These are phyloP conservation scores for Percopsis transmontana DNA, from an alignment of 2,113 vertebrate species.

Conservation along the genomic window DNA sequence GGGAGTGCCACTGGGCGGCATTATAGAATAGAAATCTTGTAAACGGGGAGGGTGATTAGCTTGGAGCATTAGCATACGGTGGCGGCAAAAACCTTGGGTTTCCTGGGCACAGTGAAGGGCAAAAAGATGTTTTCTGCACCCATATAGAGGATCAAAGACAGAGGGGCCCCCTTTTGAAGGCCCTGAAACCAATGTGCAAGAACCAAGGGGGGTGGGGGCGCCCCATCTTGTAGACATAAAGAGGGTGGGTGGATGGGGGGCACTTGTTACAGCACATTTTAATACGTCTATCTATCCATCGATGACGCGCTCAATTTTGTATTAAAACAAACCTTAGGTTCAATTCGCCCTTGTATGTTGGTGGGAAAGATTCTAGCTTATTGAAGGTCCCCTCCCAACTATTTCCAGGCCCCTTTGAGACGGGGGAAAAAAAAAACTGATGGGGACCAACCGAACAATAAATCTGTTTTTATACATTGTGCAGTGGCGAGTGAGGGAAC, in stretches of 20 bases:
- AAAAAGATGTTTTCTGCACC: constrained; percentile 81
- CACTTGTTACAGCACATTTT: constrained; percentile 73
- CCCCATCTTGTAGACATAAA: constrained; percentile 73
- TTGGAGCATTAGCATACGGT: constrained; percentile 72
- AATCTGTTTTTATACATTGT: constrained; percentile 67
- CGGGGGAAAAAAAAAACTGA: constrained; percentile 51
- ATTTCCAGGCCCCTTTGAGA: constrained; percentile 60
- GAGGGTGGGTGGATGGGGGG: constrained; percentile 57
- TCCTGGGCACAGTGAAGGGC: constrained; percentile 73
- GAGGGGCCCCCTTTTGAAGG: constrained; percentile 95
- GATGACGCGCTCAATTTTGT: constrained; percentile 58
- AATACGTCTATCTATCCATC: constrained; percentile 59
- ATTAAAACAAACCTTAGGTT: constrained; percentile 61
- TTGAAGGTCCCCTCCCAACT: constrained; percentile 52
- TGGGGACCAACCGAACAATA: constrained; percentile 63
- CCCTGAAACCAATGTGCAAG: constrained; percentile 88
- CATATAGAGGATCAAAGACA: constrained; percentile 92
- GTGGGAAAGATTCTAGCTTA: constrained; percentile 69
- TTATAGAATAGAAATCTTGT: constrained; percentile 72
- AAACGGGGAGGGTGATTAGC: constrained; percentile 73
- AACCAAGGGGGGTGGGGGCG: constrained; percentile 67
- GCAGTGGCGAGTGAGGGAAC: constrained; percentile 11
- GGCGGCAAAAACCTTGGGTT: constrained; percentile 69
- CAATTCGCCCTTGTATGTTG: constrained; percentile 36
- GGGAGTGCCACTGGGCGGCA: constrained; percentile 37